Conservation (phyloP, 2,888 invertebrate species). For the Metallyticus violacea region DNA sequence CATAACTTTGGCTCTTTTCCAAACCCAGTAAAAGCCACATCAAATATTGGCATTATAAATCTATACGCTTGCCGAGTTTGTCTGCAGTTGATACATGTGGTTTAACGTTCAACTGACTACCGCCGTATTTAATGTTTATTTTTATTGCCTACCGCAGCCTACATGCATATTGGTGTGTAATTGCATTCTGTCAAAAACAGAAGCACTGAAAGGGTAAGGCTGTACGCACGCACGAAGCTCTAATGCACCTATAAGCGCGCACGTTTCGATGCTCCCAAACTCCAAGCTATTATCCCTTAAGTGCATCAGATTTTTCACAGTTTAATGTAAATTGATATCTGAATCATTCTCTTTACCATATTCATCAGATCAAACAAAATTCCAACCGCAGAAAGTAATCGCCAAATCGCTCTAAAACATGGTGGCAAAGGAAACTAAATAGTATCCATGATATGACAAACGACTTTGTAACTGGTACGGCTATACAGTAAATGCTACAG, state of each 20-base stretch:
- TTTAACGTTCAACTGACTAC: too few relatives aligned
- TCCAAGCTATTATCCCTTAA: background rate
- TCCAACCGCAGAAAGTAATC: too few relatives aligned
- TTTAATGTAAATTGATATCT: too few relatives aligned
- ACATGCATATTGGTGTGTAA: background rate
- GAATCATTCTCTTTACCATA: too few relatives aligned
- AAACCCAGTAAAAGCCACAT: background rate
- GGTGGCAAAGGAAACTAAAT: too few relatives aligned
- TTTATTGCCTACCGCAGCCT: background rate
- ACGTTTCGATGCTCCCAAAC: background rate
- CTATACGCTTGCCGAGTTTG: background rate
- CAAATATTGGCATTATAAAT: background rate
- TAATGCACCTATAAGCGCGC: background rate
- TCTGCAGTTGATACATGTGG: background rate
- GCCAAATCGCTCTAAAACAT: too few relatives aligned
- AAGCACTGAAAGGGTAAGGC: background rate
- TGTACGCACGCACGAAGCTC: background rate
- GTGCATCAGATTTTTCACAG: background rate
- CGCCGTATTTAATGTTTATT: background rate
- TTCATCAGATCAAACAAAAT: too few relatives aligned
- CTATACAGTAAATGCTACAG: too few relatives aligned
- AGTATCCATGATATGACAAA: too few relatives aligned
- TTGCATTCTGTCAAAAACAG: background rate
- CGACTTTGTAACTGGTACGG: too few relatives aligned
- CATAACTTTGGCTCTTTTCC: too few relatives aligned